Evolutionary conservation across 2,888 invertebrate genomes (phyloP), one percentile per base, ranked within the genome.

Genomic region (Amphipyra tragopoginis): DNA sequence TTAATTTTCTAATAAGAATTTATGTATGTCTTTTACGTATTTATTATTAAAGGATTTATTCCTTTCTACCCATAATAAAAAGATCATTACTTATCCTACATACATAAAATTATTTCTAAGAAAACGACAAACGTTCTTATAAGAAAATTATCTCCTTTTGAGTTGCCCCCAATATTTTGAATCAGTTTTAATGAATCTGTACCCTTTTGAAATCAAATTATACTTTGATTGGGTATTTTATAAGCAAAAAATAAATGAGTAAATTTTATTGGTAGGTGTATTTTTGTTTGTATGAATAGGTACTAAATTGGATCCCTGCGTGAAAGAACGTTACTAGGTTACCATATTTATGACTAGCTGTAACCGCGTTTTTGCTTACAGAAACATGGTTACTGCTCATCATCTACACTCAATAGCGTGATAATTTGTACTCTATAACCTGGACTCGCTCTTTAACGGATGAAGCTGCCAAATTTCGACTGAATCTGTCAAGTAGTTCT

Each of bases 101-200:
- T 21, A 1, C 3, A 21, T 21, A 49, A 42, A 66, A 59, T 51
- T 0, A 15, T 57, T 42, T 34, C 21, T 26, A 1, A 33, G 33
- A 36, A 45, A 43, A 50, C 21, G 14, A 36, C 36, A 29, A 38
- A 29, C 3, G 14, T 15, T 11, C 21, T 21, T 58, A 33, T 50
- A 70, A 55, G 55, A 65, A 67, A 77, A 65, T 73, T 49, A 51
- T 63, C 61, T 65, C 36, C 43, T 14, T 52, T 67, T 5, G 43
- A 58, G 45, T 60, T 65, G 57, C 66, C 79, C 76, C 60, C 59
- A 43, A 50, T 68, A 70, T 62, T 67, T 60, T 82, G 78, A 85
- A 86, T 81, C 61, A 69, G 60, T 64, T 68, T 57, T 83, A 84
- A 87, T 77, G 83, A 87, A 80, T 79, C 54, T 29, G n/a, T 50